Evolutionary conservation across 2,888 invertebrate species (phyloP).

Genomic region (Acleris emargana): DNA sequence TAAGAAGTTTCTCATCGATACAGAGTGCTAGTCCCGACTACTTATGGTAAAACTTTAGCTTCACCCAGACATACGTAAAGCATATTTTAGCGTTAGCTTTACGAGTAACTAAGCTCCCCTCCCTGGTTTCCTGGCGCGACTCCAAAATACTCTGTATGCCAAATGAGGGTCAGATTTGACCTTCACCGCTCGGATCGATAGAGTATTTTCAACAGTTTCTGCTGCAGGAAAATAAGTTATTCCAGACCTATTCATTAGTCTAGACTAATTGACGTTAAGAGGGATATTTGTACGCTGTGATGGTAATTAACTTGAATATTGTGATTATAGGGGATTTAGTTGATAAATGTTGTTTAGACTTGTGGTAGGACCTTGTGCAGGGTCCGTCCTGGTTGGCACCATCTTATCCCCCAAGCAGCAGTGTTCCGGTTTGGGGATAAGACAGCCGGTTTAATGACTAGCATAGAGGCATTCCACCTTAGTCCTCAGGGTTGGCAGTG

Average conservation of each 20-base stretch:
- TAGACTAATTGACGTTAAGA: background rate
- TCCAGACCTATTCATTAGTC: background rate
- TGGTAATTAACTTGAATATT: background rate
- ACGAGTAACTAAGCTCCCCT: background rate
- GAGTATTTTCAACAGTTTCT: slow-evolving; percentile 38
- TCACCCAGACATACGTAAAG: background rate
- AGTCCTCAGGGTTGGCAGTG: no score
- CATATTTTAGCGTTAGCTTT: background rate
- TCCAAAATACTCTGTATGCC: slow-evolving; percentile 49
- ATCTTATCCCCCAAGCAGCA: no score
- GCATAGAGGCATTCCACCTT: no score
- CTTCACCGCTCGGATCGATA: slow-evolving; percentile 51
- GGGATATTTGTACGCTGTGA: background rate
- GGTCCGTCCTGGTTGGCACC: no score
- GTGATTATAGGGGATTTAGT: no score
- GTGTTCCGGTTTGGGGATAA: no score
- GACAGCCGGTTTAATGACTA: no score
- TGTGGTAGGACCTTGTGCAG: no score
- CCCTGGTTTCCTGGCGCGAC: slow-evolving; percentile 42
- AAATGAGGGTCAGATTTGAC: slow-evolving; percentile 53
- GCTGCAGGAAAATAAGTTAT: slow-evolving; percentile 2
- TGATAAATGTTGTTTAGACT: no score
- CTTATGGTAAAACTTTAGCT: no score
- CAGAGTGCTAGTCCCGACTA: no score
- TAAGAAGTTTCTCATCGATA: no score